Evolutionary conservation across 2,797 vertebrate genomes (phyloP).

Genomic region (Selene dorsalis): DNA sequence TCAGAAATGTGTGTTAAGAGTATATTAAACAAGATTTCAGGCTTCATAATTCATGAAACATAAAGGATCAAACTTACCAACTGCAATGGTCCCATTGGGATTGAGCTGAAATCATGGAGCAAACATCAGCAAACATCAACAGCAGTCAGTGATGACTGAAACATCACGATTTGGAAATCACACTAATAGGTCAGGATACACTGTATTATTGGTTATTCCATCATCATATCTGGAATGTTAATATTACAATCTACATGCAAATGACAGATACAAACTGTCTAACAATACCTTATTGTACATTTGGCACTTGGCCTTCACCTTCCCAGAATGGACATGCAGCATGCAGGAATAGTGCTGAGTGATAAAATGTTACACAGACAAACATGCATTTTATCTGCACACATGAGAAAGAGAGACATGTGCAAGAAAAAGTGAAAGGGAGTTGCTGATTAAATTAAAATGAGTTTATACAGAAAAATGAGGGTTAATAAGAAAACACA

Average conservation of each 20-base stretch:
- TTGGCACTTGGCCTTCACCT: conserved; percentile 48
- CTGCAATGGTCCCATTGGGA: conserved; percentile 57
- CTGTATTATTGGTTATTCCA: no score
- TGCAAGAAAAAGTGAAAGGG: background rate
- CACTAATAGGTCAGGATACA: background rate
- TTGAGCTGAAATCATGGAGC: conserved; percentile 67
- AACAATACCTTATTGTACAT: conserved; percentile 35
- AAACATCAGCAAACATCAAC: conserved; percentile 33
- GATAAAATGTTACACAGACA: conserved; percentile 18
- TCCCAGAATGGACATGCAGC: conserved; percentile 58
- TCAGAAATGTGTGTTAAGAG: background rate
- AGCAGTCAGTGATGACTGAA: background rate
- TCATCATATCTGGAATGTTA: background rate
- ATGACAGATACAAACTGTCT: conserved; percentile 14
- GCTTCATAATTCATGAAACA: background rate
- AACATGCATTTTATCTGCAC: conserved; percentile 8
- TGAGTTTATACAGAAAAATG: background rate
- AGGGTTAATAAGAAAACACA: conserved; percentile 6
- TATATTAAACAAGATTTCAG: background rate
- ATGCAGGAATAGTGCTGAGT: conserved; percentile 63
- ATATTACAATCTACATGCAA: conserved; percentile 20
- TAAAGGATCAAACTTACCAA: conserved; percentile 53
- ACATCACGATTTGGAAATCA: background rate
- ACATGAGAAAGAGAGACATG: background rate
- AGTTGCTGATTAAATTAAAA: background rate